A percentile compares a stretch with the other conserved stretches of the same genome.
These are phyloP conservation scores for Eufriesea mexicana DNA, from an alignment of 1,140 invertebrate genomes.

Conservation along the genomic window DNA sequence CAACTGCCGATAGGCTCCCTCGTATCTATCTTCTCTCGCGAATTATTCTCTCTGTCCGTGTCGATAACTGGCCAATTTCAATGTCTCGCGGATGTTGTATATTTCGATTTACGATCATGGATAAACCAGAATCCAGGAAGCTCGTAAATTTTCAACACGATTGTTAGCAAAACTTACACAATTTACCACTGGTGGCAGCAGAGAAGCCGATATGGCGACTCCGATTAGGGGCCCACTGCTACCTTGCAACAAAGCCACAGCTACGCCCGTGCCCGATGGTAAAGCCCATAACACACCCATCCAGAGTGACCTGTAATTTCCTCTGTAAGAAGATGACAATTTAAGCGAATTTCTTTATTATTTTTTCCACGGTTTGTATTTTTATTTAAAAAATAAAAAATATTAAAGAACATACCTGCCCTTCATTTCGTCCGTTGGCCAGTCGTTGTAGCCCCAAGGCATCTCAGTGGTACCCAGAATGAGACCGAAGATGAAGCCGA, in stretches of 20 bases:
- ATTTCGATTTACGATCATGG: neutral
- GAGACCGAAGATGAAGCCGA: constrained; percentile 91
- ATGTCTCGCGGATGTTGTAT: neutral
- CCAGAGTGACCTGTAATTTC: constrained; percentile 87
- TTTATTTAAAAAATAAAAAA: too few relatives aligned
- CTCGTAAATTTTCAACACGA: neutral
- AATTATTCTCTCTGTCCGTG: neutral
- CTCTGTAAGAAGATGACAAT: constrained; percentile 77
- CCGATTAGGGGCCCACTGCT: constrained; percentile 93
- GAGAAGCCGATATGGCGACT: constrained; percentile 93
- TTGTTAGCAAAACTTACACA: constrained; percentile 85
- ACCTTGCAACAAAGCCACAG: constrained; percentile 92
- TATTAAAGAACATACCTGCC: constrained; percentile 82
- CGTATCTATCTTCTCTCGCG: neutral
- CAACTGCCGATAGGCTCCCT: neutral
- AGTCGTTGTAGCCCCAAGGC: constrained; percentile 90
- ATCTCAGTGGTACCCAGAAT: constrained; percentile 88
- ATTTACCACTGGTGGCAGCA: constrained; percentile 94
- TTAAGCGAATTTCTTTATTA: neutral
- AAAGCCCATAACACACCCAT: constrained; percentile 89
- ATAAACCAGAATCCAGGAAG: neutral
- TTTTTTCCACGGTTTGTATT: neutral
- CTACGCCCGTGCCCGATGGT: constrained; percentile 90
- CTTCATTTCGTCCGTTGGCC: constrained; percentile 93
- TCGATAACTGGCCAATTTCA: constrained; percentile 4